These are phyloP conservation scores for Dysdera silvatica DNA, from an alignment of 1,140 invertebrate species.

Conservation along the genomic window DNA sequence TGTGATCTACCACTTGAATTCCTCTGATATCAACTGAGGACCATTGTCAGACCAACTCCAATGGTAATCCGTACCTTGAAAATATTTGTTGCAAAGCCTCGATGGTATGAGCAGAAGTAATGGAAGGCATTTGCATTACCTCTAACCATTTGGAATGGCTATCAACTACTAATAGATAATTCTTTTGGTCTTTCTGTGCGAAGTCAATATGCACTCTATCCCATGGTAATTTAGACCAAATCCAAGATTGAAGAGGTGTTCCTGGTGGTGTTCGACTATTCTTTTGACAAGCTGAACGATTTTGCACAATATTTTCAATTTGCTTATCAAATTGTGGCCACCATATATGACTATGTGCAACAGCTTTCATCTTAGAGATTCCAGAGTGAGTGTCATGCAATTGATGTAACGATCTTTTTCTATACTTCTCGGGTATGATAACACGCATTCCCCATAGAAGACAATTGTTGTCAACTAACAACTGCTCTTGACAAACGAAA, in stretches of 20 bases:
- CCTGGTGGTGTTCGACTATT: neutral
- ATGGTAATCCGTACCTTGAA: neutral
- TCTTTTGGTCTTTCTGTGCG: slow-evolving; percentile 27
- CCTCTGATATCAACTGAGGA: too few species aligned
- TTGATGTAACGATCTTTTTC: too few species aligned
- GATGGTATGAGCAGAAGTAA: neutral
- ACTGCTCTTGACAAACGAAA: too few species aligned
- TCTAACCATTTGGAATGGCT: neutral
- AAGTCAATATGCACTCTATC: slow-evolving; percentile 33
- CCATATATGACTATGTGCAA: slow-evolving; percentile 47
- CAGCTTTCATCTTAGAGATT: slow-evolving; percentile 50
- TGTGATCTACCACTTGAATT: too few species aligned
- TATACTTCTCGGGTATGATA: too few species aligned
- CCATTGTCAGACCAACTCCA: too few species aligned
- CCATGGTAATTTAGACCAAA: slow-evolving; percentile 26
- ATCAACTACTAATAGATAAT: slow-evolving; percentile 17
- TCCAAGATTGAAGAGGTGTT: slow-evolving; percentile 13
- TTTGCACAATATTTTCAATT: neutral
- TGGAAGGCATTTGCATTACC: neutral
- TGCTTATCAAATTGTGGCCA: slow-evolving; percentile 38
- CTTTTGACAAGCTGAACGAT: neutral
- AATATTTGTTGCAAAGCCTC: neutral
- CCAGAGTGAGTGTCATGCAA: slow-evolving; percentile 49
- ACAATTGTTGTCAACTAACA: too few species aligned
- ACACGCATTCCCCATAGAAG: too few species aligned